Evolutionary conservation across 2,888 invertebrate genomes (phyloP).

Genomic region (Nycteola revayana): DNA sequence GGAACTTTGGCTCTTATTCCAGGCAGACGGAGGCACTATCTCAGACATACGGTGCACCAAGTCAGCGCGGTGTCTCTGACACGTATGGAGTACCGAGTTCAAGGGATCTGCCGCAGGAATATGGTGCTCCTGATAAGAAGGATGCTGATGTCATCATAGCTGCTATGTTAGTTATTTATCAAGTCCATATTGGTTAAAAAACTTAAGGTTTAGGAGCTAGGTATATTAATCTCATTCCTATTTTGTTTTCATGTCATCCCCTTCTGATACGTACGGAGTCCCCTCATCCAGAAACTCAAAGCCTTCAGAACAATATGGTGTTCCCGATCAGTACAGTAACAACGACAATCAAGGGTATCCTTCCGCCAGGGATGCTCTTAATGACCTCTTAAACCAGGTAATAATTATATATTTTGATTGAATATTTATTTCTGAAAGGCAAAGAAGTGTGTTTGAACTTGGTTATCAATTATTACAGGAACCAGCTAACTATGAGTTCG

Average conservation of each 20-base stretch:
- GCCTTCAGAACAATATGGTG: constrained; percentile 67
- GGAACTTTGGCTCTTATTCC: constrained; percentile 23
- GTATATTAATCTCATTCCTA: too few relatives aligned
- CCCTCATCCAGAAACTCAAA: constrained; percentile 51
- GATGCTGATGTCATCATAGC: constrained; percentile 52
- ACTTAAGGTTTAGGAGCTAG: too few relatives aligned
- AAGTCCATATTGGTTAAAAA: too few relatives aligned
- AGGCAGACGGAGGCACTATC: constrained; percentile 13
- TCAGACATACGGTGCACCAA: constrained; percentile 45
- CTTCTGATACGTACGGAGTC: constrained; percentile 51
- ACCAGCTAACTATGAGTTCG: constrained; percentile 85
- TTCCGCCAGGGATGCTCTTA: constrained; percentile 52
- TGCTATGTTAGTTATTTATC: constrained; percentile 32
- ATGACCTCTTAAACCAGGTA: constrained; percentile 60
- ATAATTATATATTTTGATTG: too few relatives aligned
- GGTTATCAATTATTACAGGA: constrained; percentile 56
- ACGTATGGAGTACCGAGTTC: constrained; percentile 64
- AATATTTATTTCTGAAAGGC: too few relatives aligned
- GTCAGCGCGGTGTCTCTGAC: constrained; percentile 36
- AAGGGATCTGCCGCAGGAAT: constrained; percentile 57
- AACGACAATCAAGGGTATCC: constrained; percentile 53
- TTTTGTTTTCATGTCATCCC: constrained; percentile 42
- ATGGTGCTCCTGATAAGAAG: constrained; percentile 60
- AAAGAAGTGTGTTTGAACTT: too few relatives aligned
- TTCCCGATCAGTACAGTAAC: constrained; percentile 74